These are phyloP conservation scores for Pristionchus pacificus DNA, from an alignment of 1,140 invertebrate genomes.

Conservation along the genomic window DNA sequence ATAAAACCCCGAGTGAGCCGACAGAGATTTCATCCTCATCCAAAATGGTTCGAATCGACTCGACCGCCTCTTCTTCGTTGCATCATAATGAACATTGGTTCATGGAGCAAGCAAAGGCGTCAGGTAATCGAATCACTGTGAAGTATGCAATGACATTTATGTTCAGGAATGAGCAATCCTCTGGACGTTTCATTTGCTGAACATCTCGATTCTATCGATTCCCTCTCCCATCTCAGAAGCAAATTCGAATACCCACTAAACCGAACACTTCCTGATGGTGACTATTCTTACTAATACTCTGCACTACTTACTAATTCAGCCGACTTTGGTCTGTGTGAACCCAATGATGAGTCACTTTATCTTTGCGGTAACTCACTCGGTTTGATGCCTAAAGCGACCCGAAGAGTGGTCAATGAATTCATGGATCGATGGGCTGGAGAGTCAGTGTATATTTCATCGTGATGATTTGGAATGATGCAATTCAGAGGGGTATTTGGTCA, in stretches of 20 bases:
- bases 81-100: no score
- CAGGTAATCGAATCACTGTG: no score
- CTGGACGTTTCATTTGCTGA: slow-evolving; percentile 26
- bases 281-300: background rate
- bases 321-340: slow-evolving; percentile 35
- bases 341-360: slow-evolving; percentile 43
- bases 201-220: slow-evolving; percentile 24
- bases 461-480: background rate
- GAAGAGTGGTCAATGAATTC: slow-evolving; percentile 39
- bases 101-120: no score
- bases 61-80: no score
- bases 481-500: slow-evolving; percentile 61
- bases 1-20: no score
- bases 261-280: slow-evolving; percentile 44
- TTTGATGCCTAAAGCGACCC: slow-evolving; percentile 45
- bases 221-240: slow-evolving; percentile 33
- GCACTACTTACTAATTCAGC: slow-evolving; percentile 32
- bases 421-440: slow-evolving; percentile 48
- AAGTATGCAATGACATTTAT: no score
- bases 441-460: slow-evolving; percentile 38
- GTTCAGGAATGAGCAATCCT: slow-evolving; percentile 23
- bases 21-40: no score
- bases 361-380: slow-evolving; percentile 49
- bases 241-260: slow-evolving; percentile 42
- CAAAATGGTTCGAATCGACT: no score